Conservation (phyloP, 2,888 invertebrate genomes). For the Cryptophagus acutangulus region DNA sequence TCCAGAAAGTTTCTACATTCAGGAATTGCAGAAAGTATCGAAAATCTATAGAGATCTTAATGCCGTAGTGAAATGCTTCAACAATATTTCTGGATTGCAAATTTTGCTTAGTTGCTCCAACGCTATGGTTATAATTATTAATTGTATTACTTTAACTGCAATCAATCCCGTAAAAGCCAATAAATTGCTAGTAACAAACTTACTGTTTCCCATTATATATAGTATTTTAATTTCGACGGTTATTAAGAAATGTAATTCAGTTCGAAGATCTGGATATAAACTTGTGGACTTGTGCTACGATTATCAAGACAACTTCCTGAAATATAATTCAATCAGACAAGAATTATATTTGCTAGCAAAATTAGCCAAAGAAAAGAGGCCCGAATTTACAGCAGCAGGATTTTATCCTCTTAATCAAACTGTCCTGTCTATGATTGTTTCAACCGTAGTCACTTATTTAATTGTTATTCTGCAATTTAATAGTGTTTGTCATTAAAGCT, state of each 20-base stretch:
- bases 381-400: background rate
- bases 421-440: background rate
- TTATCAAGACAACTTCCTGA: no score
- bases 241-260: background rate
- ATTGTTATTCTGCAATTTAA: background rate
- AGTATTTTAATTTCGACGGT: no score
- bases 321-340: no score
- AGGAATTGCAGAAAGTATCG: background rate
- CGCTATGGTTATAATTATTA: no score
- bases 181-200: no score
- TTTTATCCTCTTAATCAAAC: background rate
- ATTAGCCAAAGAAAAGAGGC: background rate
- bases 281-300: no score
- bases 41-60: background rate
- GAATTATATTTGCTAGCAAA: background rate
- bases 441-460: background rate
- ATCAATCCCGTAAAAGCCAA: no score
- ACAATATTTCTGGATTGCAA: background rate
- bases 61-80: background rate
- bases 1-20: no score
- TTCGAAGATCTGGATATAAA: background rate
- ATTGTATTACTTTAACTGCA: no score
- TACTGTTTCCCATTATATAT: no score
- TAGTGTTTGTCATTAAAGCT: no score
- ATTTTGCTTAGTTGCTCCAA: background rate